phyloP scores from a whole-genome alignment of 2,113 vertebrate species.

The Hippopotamus amphibius region DNA sequence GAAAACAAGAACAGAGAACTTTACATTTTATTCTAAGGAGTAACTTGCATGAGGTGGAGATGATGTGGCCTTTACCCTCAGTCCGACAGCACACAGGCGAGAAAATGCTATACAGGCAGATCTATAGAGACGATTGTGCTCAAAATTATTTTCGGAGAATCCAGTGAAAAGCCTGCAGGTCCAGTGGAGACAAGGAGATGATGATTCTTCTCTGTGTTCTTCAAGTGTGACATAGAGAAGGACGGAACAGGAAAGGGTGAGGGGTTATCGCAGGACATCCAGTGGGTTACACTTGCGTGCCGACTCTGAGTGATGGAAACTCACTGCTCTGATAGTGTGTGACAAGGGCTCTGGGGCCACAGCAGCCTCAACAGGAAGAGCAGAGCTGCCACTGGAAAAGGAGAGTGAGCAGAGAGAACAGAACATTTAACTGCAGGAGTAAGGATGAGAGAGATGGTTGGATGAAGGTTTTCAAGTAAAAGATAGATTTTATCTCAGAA shows the following conservation, averaged over 20 bases:
- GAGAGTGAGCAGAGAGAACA: background rate
- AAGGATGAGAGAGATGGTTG: background rate
- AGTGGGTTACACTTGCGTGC: background rate
- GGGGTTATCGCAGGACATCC: too few species aligned
- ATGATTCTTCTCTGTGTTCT: background rate
- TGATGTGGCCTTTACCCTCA: background rate
- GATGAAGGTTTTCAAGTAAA: background rate
- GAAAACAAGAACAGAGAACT: constrained; percentile 48
- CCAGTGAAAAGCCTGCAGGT: background rate
- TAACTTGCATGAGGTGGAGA: constrained; percentile 4
- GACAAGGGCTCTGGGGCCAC: background rate
- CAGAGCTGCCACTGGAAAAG: background rate
- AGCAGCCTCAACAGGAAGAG: background rate
- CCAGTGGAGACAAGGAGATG: background rate
- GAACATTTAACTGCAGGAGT: background rate
- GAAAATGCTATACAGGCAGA: background rate
- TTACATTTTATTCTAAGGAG: constrained; percentile 20
- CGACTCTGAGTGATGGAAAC: background rate
- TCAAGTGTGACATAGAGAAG: background rate
- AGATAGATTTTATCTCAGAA: background rate
- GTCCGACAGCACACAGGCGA: background rate
- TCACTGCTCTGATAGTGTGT: background rate
- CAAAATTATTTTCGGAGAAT: constrained; percentile 1
- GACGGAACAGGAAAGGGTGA: background rate
- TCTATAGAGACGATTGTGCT: background rate